Conservation (phyloP, 2,888 invertebrate species). For the Latrodectus hesperus region DNA sequence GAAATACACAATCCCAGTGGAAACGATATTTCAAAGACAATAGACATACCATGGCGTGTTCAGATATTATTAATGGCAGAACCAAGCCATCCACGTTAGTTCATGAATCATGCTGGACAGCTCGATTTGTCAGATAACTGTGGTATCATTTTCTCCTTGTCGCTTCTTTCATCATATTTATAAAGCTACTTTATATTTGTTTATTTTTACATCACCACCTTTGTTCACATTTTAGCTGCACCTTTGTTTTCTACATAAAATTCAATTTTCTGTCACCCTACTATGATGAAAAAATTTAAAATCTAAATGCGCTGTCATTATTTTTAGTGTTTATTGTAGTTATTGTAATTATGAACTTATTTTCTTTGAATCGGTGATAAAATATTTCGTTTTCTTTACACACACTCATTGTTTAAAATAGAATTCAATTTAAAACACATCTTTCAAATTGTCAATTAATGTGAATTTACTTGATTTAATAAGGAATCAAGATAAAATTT, state of each 20-base stretch:
- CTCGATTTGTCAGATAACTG: constrained; percentile 49
- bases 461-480: no score
- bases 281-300: neutral
- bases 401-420: no score
- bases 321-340: no score
- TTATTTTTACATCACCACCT: neutral
- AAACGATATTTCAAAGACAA: constrained; percentile 32
- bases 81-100: constrained; percentile 20
- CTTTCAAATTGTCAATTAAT: no score
- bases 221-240: neutral
- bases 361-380: no score
- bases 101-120: constrained; percentile 52
- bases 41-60: constrained; percentile 29
- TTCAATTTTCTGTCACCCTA: neutral
- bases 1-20: neutral
- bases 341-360: no score
- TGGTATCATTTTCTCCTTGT: constrained; percentile 17
- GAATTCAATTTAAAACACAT: no score
- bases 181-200: constrained; percentile 17
- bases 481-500: no score
- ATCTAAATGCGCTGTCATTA: no score
- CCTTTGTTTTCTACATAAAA: no score
- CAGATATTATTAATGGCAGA: constrained; percentile 51
- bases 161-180: constrained; percentile 50
- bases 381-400: no score